Percentiles rank a stretch among this genome's conserved stretches.
phyloP scores from a whole-genome alignment of 1,140 invertebrate genomes.

The Lucilia cuprina region DNA sequence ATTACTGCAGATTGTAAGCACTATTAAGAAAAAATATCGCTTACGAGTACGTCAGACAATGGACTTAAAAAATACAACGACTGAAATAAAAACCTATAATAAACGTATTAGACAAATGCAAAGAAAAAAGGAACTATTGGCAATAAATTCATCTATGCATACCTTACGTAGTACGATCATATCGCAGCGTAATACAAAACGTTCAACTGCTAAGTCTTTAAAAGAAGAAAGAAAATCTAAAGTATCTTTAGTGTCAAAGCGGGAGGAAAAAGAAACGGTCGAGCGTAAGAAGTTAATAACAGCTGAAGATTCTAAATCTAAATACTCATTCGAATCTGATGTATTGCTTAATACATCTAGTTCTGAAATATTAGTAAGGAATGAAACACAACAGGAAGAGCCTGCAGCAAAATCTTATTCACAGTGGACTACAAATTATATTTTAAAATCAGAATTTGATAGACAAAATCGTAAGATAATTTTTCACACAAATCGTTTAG shows the following conservation, averaged over 20 bases:
- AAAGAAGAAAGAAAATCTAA: too few relatives aligned
- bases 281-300: too few relatives aligned
- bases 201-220: too few relatives aligned
- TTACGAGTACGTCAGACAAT: not conserved
- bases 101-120: not conserved
- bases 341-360: not conserved
- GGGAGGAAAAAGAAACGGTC: too few relatives aligned
- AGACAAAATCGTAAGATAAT: slow-evolving; percentile 37
- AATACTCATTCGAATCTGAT: too few relatives aligned
- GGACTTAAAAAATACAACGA: not conserved
- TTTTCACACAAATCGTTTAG: slow-evolving; percentile 52
- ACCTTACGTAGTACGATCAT: too few relatives aligned
- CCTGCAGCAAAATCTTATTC: not conserved
- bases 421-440: slow-evolving; percentile 53
- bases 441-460: slow-evolving; percentile 37
- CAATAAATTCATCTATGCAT: too few relatives aligned
- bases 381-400: not conserved
- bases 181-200: too few relatives aligned
- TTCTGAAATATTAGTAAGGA: not conserved
- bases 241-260: too few relatives aligned
- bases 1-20: not conserved
- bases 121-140: too few relatives aligned
- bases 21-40: not conserved
- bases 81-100: not conserved
- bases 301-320: too few relatives aligned